Base-by-base conservation (phyloP, 1,140 invertebrate genomes). In the Cydia strobilella region DNA sequence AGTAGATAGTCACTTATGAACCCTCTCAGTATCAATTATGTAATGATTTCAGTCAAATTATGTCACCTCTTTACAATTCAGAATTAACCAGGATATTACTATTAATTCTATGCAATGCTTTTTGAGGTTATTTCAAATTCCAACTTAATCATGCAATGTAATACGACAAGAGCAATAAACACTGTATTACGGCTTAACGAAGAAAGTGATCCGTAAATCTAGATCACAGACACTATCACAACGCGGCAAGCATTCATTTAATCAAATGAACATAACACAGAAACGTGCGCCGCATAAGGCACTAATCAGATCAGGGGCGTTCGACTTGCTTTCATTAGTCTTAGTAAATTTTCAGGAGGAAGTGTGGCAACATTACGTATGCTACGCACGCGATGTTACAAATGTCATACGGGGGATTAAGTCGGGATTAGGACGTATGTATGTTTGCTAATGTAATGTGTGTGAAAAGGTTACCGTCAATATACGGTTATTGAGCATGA, bases 181-280 rank as follows among this genome's bases (percentile, higher is more conserved):
- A 12, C 18, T 23, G 15, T 20, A 59, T 23, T 59, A 23, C 54
- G 20, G 48, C 5, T 18, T 59, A 23, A 10, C 54, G 15, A 59
- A 59, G 7, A 10, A 59, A 59, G 51, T 0, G 18, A 59, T 69
- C 31, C 65, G 27, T 18, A 69, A 69, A 69, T 69, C 65, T 35
- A 35, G 31, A 69, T 79, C 80, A 71, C 73, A 48, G 76, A 82
- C 83, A 82, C 84, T 82, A 85, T 83, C 65, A 69, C 65, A 20
- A 80, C 73, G 42, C 48, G 77, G 77, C 77, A 74, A 75, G 76
- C 74, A 81, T 84, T 82, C 79, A 79, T 86, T 84, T 86, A 83
- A 86, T 86, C 78, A 82, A 83, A 82, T 83, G 81, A 84, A 82
- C 81, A 86, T 86, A 86, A 83, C 75, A 80, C 75, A 80, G 77